Conservation (phyloP, 2,797 vertebrate species). For the Galaxias olidus region DNA sequence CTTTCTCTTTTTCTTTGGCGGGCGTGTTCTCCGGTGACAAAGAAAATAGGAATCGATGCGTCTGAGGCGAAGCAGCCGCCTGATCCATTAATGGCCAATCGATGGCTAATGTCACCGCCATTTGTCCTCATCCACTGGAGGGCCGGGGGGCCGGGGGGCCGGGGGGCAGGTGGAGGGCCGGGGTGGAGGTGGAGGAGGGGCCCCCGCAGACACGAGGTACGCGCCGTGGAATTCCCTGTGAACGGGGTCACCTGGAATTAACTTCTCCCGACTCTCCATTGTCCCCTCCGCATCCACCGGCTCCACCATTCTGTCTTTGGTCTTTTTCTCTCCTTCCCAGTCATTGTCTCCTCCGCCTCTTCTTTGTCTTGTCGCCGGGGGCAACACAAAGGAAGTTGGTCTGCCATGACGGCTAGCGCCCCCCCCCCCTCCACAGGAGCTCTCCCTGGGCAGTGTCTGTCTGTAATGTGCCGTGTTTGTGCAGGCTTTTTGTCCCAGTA, state of each 20-base stretch:
- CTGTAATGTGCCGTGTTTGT: too few species aligned
- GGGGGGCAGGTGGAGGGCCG: constrained; percentile 17
- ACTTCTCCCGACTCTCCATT: neutral
- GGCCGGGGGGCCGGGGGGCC: constrained; percentile 39
- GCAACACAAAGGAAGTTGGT: too few species aligned
- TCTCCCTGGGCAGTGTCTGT: too few species aligned
- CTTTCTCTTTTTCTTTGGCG: constrained; percentile 31
- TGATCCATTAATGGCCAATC: constrained; percentile 70
- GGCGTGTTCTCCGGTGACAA: constrained; percentile 51
- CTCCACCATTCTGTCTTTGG: neutral
- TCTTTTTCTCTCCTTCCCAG: neutral
- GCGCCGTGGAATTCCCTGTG: constrained; percentile 8
- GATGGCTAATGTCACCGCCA: constrained; percentile 71
- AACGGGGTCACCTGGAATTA: neutral
- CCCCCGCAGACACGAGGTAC: constrained; percentile 3
- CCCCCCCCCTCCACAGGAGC: too few species aligned
- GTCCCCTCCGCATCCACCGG: too few species aligned
- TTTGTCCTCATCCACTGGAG: constrained; percentile 67
- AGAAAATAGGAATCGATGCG: constrained; percentile 71
- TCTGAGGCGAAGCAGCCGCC: constrained; percentile 55
- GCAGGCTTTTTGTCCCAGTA: too few species aligned
- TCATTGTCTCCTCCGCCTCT: neutral
- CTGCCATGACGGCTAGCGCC: too few species aligned
- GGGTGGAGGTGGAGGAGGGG: constrained; percentile 19
- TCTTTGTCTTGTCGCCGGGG: neutral